Evolutionary conservation across 2,888 invertebrate species (phyloP).

Genomic region (Resseliella maxima): DNA sequence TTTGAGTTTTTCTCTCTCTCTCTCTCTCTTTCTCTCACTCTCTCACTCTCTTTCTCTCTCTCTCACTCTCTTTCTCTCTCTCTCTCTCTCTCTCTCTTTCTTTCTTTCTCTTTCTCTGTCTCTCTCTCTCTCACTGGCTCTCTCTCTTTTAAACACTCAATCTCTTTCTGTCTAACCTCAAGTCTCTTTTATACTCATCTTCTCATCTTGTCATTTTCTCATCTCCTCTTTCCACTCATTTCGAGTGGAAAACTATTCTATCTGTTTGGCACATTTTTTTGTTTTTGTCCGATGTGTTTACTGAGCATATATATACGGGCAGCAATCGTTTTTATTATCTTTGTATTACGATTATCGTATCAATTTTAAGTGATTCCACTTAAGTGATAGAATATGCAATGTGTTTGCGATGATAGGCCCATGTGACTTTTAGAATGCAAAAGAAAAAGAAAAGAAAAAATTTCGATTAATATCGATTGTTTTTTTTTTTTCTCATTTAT

Average conservation of each 20-base stretch:
- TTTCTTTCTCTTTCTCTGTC: too few relatives aligned
- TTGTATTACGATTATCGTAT: constrained; percentile 48
- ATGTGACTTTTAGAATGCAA: background rate
- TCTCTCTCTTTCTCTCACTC: background rate
- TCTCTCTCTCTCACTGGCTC: too few relatives aligned
- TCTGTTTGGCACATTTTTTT: constrained; percentile 3
- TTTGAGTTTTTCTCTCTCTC: background rate
- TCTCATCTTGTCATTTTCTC: too few relatives aligned
- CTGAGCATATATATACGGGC: too few relatives aligned
- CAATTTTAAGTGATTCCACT: constrained; percentile 54
- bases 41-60: too few relatives aligned
- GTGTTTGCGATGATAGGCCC: background rate
- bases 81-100: too few relatives aligned
- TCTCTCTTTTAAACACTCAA: too few relatives aligned
- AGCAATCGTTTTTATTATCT: too few relatives aligned
- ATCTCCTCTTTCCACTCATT: constrained; percentile 2
- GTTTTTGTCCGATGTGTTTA: background rate
- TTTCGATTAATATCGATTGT: constrained; percentile 1
- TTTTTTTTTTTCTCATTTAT: constrained; percentile 41
- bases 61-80: too few relatives aligned
- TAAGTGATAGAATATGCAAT: constrained; percentile 20
- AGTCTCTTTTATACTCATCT: too few relatives aligned
- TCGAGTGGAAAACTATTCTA: constrained; percentile 41
- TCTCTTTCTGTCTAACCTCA: too few relatives aligned
- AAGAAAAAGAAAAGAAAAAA: background rate